Percentiles rank a stretch among this genome's conserved stretches.
phyloP scores from a whole-genome alignment of 2,797 vertebrate genomes.

The Melopsittacus undulatus region DNA sequence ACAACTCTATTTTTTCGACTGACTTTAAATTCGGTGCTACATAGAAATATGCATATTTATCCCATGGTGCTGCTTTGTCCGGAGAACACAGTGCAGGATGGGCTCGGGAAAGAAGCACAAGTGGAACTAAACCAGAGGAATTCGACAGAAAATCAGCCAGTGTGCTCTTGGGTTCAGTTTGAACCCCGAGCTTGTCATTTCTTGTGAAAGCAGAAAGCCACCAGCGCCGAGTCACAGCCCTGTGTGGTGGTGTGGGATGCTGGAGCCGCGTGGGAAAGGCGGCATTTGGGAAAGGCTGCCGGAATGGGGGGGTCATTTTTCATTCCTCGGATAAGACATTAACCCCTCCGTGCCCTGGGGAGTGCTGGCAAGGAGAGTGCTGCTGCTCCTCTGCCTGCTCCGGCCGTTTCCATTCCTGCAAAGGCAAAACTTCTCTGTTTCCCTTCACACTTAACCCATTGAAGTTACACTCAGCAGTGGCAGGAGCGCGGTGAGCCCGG shows the following conservation, averaged over 20 bases:
- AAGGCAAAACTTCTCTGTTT: constrained; percentile 4
- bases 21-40: neutral
- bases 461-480: neutral
- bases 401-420: neutral
- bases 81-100: neutral
- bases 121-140: neutral
- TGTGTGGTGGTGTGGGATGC: neutral
- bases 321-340: neutral
- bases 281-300: neutral
- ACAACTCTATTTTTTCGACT: neutral
- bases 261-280: constrained; percentile 31
- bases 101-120: fast-evolving
- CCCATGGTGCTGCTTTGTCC: neutral
- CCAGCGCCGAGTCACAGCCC: neutral
- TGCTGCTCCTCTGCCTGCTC: neutral
- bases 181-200: neutral
- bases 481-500: neutral
- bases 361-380: neutral
- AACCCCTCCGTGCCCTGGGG: neutral
- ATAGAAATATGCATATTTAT: neutral
- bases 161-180: neutral
- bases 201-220: neutral
- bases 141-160: neutral
- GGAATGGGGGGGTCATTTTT: neutral
- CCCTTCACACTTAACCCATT: neutral